Evolutionary conservation across 1,140 invertebrate genomes (phyloP), one percentile per base, ranked within the genome.

Genomic region (Drosophila insularis): DNA sequence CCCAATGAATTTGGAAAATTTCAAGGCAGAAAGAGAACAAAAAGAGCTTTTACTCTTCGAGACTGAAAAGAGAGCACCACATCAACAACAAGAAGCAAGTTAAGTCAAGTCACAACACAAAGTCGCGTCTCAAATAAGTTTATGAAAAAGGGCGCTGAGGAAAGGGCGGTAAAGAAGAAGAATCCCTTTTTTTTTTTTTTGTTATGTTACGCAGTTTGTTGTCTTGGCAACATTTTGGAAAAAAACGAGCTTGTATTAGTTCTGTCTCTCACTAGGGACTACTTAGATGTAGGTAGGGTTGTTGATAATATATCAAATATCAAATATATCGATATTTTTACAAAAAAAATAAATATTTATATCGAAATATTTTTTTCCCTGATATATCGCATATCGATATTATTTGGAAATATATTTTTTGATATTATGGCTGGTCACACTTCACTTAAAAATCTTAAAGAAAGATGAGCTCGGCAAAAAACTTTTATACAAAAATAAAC

Each of bases 171-270:
- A 13, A 7, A 2, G 14, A 1, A 43, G 27, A 4, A 4, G 5
- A 46, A 17, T 46, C 14, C 14, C 27, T 37, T 11, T 31, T 53
- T 63, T 68, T 58, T 71, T 67, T 59, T 76, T 69, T 35, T 64
- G 32, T 75, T 79, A 21, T 21, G 69, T 76, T 82, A 70, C 82
- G 82, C 82, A 86, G 71, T 87, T 78, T 81, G 82, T 86, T 71
- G 82, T 87, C 82, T 87, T 86, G 82, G 72, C 64, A 79, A 86
- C 82, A 77, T 86, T 78, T 69, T 63, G 63, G 3, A 11, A 46
- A 46, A 14, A 14, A 46, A 10, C 14, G 8, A 8, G 8, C 6
- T 17, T 46, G 14, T 19, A 46, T 46, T 46, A 19, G 8, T 5
- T 27, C 27, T 27, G 0, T 27, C 27, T 27, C 17, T 46, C 6